Evolutionary conservation across 2,113 vertebrate species (phyloP), one percentile per base, ranked within the genome.

Genomic region (Pollachius pollachius): DNA sequence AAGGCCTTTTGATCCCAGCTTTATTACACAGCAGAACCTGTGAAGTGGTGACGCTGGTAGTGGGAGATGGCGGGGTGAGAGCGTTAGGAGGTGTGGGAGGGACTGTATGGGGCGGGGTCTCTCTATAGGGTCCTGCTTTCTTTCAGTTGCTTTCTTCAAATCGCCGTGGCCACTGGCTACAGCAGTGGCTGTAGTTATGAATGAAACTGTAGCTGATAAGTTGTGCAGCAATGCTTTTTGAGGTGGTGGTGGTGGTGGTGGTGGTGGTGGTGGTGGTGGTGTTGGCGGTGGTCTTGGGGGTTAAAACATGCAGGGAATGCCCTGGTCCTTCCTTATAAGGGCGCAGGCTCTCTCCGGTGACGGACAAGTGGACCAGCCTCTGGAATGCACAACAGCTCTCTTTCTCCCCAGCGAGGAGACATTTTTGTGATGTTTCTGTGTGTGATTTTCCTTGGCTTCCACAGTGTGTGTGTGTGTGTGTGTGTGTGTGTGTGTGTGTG

Each of bases 121-220:
- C 41, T 48, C 7, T 56, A 56, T 15, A 56, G 52, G 52, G 13
- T 15, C 30, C 30, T 30, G 5, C 30, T 30, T 30, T 30, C 5
- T 30, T 30, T 30, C 30, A 30, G 3, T 30, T 30, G 3, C 3
- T 30, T 30, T 2, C 30, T 30, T 48, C 41, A 48, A 48, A 48
- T 48, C 41, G 41, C 41, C 41, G 11, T 48, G 41, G 41, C 41
- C 8, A 48, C 41, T 11, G 21, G 21, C 41, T 11, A 9, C 41
- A 48, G 41, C 41, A 48, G 41, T 48, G 41, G 7, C 41, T 48
- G 41, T 78, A 81, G 90, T 89, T 85, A 79, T 75, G 82, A 72
- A 64, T 70, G 84, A 89, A 92, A 90, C 81, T 73, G 70, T 80
- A 89, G 88, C 89, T 79, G 85, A 90, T 91, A 88, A 89, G 78